Conservation (phyloP, 2,113 vertebrate genomes). For the Sebastes fasciatus region DNA sequence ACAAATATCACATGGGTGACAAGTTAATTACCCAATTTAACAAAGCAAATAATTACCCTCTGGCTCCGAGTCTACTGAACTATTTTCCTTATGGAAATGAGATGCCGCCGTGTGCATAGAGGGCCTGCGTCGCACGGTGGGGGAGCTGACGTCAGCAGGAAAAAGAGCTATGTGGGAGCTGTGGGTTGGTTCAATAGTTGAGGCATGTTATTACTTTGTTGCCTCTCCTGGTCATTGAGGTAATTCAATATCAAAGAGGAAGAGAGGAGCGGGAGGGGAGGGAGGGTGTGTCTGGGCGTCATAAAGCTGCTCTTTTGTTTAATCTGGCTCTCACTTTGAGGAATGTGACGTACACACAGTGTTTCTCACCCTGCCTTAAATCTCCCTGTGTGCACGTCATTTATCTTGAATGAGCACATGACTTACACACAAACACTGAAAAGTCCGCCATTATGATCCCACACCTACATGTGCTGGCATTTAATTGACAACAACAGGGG, state of each 20-base stretch:
- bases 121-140: not conserved
- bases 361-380: not conserved
- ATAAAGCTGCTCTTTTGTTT: slow-evolving; percentile 33
- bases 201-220: slow-evolving; percentile 48
- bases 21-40: slow-evolving; percentile 72
- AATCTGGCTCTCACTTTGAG: slow-evolving; percentile 3
- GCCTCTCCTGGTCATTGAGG: slow-evolving; percentile 50
- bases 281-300: not conserved
- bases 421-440: not conserved
- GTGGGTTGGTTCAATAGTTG: slow-evolving; percentile 42
- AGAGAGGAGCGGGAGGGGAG: not conserved
- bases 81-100: slow-evolving; percentile 66
- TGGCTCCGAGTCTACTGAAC: slow-evolving; percentile 40
- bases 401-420: not conserved
- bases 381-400: not conserved
- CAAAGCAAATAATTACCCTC: slow-evolving; percentile 71
- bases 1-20: slow-evolving; percentile 64
- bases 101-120: slow-evolving; percentile 6
- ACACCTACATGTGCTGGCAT: slow-evolving; percentile 13
- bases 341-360: not conserved
- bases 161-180: slow-evolving; percentile 18
- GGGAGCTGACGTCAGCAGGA: slow-evolving; percentile 39
- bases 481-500: slow-evolving; percentile 41
- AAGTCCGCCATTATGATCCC: not conserved
- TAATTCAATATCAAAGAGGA: slow-evolving; percentile 45